Conservation (phyloP, 2,113 vertebrate genomes). For the Oostethus manadensis region DNA sequence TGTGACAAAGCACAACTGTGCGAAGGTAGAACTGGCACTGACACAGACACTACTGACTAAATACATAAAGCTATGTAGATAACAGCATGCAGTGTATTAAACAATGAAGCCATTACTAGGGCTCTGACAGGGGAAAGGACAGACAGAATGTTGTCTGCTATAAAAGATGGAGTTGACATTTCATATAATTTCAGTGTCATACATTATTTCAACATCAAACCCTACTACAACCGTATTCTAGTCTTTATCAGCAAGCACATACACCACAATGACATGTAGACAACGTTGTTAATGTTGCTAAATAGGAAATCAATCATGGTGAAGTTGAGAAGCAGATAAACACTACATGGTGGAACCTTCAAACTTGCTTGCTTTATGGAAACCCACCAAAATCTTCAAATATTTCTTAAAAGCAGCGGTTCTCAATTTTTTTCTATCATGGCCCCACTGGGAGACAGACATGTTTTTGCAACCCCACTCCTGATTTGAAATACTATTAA, state of each 20-base stretch:
- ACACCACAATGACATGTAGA: conserved; percentile 2
- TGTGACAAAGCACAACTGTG: conserved; percentile 14
- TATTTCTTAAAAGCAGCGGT: no score
- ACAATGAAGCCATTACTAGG: no score
- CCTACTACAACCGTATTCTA: background rate
- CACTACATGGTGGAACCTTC: background rate
- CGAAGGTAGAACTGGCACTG: background rate
- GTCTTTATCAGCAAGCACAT: background rate
- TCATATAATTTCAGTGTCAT: background rate
- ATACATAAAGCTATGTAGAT: no score
- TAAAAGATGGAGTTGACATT: no score
- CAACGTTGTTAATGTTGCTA: background rate
- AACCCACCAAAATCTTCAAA: background rate
- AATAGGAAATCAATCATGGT: background rate
- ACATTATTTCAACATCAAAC: background rate
- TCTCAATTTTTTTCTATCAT: no score
- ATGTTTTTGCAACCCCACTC: no score
- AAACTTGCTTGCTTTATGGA: background rate
- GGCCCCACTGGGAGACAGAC: no score
- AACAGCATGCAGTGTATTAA: no score
- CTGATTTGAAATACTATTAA: no score
- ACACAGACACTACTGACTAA: background rate
- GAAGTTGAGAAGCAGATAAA: background rate
- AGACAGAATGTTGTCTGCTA: no score
- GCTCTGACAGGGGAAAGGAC: no score